phyloP scores from a whole-genome alignment of 1,140 invertebrate genomes.

The Subanguina moxae region DNA sequence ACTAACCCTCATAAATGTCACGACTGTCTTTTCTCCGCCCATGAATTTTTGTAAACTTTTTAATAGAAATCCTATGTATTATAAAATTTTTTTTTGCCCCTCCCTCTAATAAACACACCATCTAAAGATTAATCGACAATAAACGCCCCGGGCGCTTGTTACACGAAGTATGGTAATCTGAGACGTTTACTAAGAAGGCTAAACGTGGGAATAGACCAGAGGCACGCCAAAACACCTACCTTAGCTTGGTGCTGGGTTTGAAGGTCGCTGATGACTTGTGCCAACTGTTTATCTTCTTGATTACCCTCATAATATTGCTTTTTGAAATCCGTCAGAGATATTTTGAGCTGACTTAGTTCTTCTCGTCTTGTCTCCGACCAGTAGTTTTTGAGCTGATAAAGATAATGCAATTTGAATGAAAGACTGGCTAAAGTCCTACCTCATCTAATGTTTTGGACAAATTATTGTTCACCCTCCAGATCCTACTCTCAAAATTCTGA shows the following conservation, averaged over 20 bases:
- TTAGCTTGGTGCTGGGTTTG: slow-evolving; percentile 11
- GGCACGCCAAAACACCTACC: not conserved
- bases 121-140: too few relatives aligned
- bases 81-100: too few relatives aligned
- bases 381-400: slow-evolving; percentile 23
- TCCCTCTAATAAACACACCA: too few relatives aligned
- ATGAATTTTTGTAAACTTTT: too few relatives aligned
- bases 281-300: not conserved
- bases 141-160: too few relatives aligned
- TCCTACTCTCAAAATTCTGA: not conserved
- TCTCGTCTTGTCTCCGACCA: slow-evolving; percentile 19
- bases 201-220: too few relatives aligned
- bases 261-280: slow-evolving; percentile 11
- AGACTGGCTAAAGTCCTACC: not conserved
- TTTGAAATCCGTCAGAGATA: not conserved
- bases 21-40: too few relatives aligned
- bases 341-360: slow-evolving; percentile 5
- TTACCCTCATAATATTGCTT: not conserved
- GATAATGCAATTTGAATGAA: not conserved
- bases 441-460: not conserved
- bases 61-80: too few relatives aligned
- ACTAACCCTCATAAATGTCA: too few relatives aligned
- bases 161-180: too few relatives aligned
- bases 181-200: too few relatives aligned
- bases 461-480: slow-evolving; percentile 7